Percentiles rank a stretch among this genome's conserved stretches.
phyloP scores from a whole-genome alignment of 2,797 vertebrate genomes.

The Falco berigora region DNA sequence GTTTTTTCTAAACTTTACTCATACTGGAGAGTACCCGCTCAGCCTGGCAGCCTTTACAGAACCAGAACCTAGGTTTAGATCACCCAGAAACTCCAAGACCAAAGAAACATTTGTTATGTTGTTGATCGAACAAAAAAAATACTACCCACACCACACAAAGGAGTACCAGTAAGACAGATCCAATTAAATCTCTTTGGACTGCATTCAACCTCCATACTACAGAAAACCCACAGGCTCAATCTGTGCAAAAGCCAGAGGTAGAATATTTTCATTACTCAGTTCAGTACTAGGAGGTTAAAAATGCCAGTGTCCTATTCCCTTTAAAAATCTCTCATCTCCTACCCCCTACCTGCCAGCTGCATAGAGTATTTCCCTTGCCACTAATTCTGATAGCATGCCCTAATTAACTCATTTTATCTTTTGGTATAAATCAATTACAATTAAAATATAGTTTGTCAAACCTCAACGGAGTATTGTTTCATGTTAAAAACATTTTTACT shows the following conservation, averaged over 20 bases:
- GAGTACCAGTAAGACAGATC: background rate
- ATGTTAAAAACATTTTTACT: constrained; percentile 75
- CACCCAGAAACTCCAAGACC: background rate
- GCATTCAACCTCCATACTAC: background rate
- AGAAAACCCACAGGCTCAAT: background rate
- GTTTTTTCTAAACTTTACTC: background rate
- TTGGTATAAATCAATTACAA: constrained; percentile 77
- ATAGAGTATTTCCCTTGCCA: constrained; percentile 60
- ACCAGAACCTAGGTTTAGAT: background rate
- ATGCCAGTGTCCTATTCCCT: constrained; percentile 48
- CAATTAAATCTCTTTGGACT: background rate
- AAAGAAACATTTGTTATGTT: background rate
- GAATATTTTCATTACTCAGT: background rate
- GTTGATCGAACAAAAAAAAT: background rate
- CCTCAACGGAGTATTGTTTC: constrained; percentile 68
- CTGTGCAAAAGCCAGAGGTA: background rate
- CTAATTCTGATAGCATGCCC: constrained; percentile 66
- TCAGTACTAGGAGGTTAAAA: constrained; percentile 43
- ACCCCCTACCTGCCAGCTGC: constrained; percentile 35
- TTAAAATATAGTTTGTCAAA: constrained; percentile 74
- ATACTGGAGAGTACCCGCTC: background rate
- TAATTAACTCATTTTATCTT: constrained; percentile 78
- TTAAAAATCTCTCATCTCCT: constrained; percentile 59
- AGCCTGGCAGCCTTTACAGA: background rate
- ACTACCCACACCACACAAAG: fast-evolving